Evolutionary conservation across 2,888 invertebrate species (phyloP).

Genomic region (Bombyx huttoni): DNA sequence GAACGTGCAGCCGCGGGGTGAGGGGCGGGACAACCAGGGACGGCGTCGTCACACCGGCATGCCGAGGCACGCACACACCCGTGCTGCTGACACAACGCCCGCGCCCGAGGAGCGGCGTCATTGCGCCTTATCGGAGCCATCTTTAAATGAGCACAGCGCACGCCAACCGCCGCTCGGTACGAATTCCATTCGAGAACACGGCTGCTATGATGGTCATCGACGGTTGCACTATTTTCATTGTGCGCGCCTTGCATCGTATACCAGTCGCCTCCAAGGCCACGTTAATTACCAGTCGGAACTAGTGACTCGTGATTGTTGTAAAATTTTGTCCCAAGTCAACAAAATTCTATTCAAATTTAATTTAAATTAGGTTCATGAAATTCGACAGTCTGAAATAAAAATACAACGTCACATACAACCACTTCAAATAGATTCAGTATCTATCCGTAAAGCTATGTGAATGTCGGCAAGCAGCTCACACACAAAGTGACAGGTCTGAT

Average conservation of each 20-base stretch:
- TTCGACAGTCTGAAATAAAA: too few relatives aligned
- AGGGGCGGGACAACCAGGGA: slow-evolving; percentile 45
- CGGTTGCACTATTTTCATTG: slow-evolving; percentile 56
- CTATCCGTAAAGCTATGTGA: slow-evolving; percentile 1
- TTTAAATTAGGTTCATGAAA: background rate
- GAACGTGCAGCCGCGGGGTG: slow-evolving; percentile 45
- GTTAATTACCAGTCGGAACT: slow-evolving; percentile 49
- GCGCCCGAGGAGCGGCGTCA: slow-evolving; percentile 58
- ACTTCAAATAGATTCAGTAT: background rate
- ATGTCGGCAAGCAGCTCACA: background rate
- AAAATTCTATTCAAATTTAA: slow-evolving; percentile 20
- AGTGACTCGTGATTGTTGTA: slow-evolving; percentile 21
- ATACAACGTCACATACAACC: background rate
- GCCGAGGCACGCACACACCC: slow-evolving; percentile 50
- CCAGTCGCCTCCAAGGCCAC: slow-evolving; percentile 49
- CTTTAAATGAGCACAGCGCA: slow-evolving; percentile 65
- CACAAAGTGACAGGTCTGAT: slow-evolving; percentile 15
- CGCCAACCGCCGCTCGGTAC: slow-evolving; percentile 59
- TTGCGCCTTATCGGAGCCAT: slow-evolving; percentile 68
- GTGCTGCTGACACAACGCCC: slow-evolving; percentile 51
- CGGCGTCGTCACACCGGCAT: slow-evolving; percentile 43
- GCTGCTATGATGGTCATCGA: slow-evolving; percentile 43
- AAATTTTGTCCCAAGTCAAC: slow-evolving; percentile 30
- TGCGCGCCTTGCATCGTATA: slow-evolving; percentile 30
- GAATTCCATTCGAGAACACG: slow-evolving; percentile 57